These are phyloP conservation scores for Serrognathus titanus DNA, from an alignment of 2,888 invertebrate genomes.

Conservation along the genomic window DNA sequence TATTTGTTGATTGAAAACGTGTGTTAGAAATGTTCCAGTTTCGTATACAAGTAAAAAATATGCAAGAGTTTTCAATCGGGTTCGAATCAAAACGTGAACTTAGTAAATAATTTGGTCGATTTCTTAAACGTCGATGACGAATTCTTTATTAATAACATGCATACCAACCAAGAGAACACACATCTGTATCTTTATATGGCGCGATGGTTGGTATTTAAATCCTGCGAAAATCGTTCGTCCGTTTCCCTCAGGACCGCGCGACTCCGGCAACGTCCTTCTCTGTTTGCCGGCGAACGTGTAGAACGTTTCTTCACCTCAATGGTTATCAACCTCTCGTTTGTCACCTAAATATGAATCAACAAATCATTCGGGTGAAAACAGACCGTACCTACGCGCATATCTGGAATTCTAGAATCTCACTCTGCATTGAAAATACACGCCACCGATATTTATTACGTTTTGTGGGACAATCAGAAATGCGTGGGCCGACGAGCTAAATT, in stretches of 20 bases:
- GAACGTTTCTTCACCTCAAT: conserved; percentile 11
- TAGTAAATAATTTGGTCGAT: not conserved
- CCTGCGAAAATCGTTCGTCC: not conserved
- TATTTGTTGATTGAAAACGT: too few relatives aligned
- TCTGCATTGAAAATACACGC: not conserved
- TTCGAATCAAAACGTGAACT: too few relatives aligned
- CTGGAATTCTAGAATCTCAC: conserved; percentile 24
- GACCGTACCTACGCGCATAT: conserved; percentile 28
- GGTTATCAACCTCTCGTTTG: conserved; percentile 26
- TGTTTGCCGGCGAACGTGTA: conserved; percentile 1
- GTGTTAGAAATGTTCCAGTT: not conserved
- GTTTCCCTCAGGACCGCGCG: not conserved
- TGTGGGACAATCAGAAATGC: conserved; percentile 16
- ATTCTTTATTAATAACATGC: conserved; percentile 11
- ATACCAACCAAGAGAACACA: not conserved
- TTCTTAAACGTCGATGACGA: not conserved
- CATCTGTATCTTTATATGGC: conserved; percentile 8
- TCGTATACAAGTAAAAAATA: not conserved
- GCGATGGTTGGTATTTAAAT: conserved; percentile 2
- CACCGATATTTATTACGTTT: conserved; percentile 8
- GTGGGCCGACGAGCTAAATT: conserved; percentile 13
- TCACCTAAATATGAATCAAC: conserved; percentile 22
- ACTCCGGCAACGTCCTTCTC: not conserved
- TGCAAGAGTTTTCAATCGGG: not conserved
- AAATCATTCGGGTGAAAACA: conserved; percentile 25